Evolutionary conservation across 2,888 invertebrate species (phyloP).

Genomic region (Drosophila acutilabella): DNA sequence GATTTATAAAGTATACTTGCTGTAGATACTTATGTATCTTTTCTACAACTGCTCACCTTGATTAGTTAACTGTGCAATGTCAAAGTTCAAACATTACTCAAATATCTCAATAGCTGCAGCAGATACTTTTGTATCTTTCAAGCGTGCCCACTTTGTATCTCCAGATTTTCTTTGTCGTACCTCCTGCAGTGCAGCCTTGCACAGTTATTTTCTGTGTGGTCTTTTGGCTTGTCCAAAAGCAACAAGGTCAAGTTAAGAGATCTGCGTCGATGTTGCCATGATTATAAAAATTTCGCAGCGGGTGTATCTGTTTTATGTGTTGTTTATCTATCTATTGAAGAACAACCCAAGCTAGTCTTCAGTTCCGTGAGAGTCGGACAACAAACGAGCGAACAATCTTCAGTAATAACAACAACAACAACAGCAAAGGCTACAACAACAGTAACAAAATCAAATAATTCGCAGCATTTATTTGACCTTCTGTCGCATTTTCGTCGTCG

Average conservation of each 20-base stretch:
- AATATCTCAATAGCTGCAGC: neutral
- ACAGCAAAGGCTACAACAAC: constrained; percentile 26
- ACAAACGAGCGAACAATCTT: constrained; percentile 34
- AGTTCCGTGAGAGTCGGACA: constrained; percentile 66
- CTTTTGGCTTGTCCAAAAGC: constrained; percentile 16
- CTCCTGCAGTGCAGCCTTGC: constrained; percentile 42
- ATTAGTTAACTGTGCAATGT: neutral
- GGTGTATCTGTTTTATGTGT: constrained; percentile 56
- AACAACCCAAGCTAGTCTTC: constrained; percentile 30
- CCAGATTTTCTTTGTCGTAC: neutral
- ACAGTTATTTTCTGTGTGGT: constrained; percentile 48
- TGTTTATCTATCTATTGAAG: constrained; percentile 43
- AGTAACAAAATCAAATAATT: constrained; percentile 60
- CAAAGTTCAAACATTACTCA: neutral
- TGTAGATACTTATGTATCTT: neutral
- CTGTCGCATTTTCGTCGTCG: constrained; percentile 59
- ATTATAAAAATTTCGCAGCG: constrained; percentile 61
- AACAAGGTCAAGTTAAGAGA: constrained; percentile 58
- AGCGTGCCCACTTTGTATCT: neutral
- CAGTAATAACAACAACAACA: constrained; percentile 31
- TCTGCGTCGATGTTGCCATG: constrained; percentile 35
- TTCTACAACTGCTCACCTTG: neutral
- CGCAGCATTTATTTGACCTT: constrained; percentile 75
- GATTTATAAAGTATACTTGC: neutral
- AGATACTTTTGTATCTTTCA: neutral